Percentiles rank a stretch among this genome's conserved stretches.
These are phyloP conservation scores for Spisula subtruncata DNA, from an alignment of 2,888 invertebrate species.

Conservation along the genomic window DNA sequence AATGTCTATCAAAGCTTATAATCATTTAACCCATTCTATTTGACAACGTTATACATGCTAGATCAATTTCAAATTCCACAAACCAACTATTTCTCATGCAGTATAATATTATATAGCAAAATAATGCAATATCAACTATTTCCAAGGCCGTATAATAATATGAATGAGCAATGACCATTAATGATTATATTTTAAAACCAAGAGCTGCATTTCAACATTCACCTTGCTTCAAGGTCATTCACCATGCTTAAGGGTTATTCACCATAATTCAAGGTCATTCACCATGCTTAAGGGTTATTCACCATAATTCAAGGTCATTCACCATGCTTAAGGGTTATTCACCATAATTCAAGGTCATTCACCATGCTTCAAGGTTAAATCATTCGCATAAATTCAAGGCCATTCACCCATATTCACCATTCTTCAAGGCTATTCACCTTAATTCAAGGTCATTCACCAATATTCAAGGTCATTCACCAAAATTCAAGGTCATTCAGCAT, in stretches of 20 bases:
- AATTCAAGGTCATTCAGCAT: conserved; percentile 6
- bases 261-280: neutral
- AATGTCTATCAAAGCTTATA: too few species aligned
- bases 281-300: neutral
- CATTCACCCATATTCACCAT: conserved; percentile 32
- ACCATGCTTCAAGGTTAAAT: neutral
- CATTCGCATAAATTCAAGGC: too few species aligned
- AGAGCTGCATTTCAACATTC: neutral
- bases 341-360: neutral
- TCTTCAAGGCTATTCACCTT: neutral
- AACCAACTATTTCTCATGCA: too few species aligned
- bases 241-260: neutral
- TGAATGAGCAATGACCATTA: neutral
- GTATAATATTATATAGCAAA: too few species aligned
- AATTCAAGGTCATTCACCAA: conserved; percentile 6
- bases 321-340: neutral
- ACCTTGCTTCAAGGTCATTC: neutral
- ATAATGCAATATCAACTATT: neutral
- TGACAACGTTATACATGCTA: too few species aligned
- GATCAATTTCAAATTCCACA: too few species aligned
- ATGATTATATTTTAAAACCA: neutral
- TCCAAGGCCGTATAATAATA: neutral
- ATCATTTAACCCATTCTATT: too few species aligned
- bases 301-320: neutral
- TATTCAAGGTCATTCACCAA: neutral